These are phyloP conservation scores for Habrosyne pyritoides DNA, from an alignment of 2,888 invertebrate species.

Conservation along the genomic window DNA sequence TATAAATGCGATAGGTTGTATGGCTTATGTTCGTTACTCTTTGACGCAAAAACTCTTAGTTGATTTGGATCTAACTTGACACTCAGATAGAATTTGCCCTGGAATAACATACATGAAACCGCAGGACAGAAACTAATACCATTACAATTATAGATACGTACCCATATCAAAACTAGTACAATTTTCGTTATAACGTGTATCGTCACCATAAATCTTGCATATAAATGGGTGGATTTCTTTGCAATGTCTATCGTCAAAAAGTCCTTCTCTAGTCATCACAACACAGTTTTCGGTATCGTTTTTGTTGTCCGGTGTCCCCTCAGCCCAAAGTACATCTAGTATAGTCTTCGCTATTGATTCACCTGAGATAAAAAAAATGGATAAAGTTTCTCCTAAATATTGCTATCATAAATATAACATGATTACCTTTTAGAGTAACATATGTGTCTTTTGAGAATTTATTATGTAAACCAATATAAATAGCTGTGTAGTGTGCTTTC, in stretches of 20 bases:
- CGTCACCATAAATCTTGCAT: conserved; percentile 51
- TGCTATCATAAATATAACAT: background rate
- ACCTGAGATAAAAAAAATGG: conserved; percentile 33
- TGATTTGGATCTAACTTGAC: too few species aligned
- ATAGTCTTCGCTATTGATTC: conserved; percentile 46
- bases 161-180: conserved; percentile 51
- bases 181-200: conserved; percentile 41
- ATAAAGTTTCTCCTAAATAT: too few species aligned
- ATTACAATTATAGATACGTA: conserved; percentile 17
- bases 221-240: conserved; percentile 50
- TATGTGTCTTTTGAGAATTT: conserved; percentile 50
- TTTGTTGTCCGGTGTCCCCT: conserved; percentile 48
- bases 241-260: conserved; percentile 52
- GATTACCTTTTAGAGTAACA: conserved; percentile 48
- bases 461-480: conserved; percentile 56
- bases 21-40: too few species aligned
- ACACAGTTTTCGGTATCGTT: conserved; percentile 51
- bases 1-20: too few species aligned
- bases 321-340: conserved; percentile 52
- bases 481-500: conserved; percentile 52
- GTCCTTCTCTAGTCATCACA: conserved; percentile 56
- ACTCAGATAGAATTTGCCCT: too few species aligned
- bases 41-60: too few species aligned
- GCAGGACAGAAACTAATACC: too few species aligned
- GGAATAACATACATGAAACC: too few species aligned